These are phyloP conservation scores for Borostomias antarcticus DNA, from an alignment of 2,797 vertebrate species.

Conservation along the genomic window DNA sequence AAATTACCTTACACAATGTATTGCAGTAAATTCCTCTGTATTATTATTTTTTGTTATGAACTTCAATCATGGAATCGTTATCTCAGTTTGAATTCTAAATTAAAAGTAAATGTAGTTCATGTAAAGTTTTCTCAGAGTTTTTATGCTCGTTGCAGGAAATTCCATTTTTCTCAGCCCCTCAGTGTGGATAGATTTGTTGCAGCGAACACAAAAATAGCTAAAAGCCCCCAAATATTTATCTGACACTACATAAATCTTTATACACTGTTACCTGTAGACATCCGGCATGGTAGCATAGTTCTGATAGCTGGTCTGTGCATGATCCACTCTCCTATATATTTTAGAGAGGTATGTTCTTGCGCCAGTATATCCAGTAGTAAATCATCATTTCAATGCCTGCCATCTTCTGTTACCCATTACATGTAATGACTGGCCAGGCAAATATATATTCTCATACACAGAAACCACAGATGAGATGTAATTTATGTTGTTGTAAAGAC, in stretches of 20 bases:
- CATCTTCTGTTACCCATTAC: too few relatives aligned
- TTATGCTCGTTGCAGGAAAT: too few relatives aligned
- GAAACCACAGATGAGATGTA: constrained; percentile 1
- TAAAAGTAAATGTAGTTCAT: too few relatives aligned
- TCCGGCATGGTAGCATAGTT: neutral
- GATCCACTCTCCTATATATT: constrained; percentile 1
- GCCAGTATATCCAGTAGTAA: constrained; percentile 11
- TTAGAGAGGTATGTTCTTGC: constrained; percentile 12
- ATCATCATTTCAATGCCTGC: constrained; percentile 9
- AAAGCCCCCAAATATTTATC: too few relatives aligned
- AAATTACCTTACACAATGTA: neutral
- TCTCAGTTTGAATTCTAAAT: too few relatives aligned
- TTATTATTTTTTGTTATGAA: too few relatives aligned
- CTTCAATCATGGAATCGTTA: too few relatives aligned
- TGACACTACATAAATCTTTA: neutral
- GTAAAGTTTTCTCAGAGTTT: too few relatives aligned
- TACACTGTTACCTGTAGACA: neutral
- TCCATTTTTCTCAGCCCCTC: too few relatives aligned
- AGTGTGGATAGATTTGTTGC: too few relatives aligned
- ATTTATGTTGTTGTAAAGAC: neutral
- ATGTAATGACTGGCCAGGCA: neutral
- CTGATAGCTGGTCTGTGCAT: neutral
- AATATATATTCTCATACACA: constrained; percentile 18
- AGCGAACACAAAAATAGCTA: too few relatives aligned
- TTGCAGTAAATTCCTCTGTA: neutral